Conservation (phyloP, 2,113 vertebrate species). For the Gulo gulo region DNA sequence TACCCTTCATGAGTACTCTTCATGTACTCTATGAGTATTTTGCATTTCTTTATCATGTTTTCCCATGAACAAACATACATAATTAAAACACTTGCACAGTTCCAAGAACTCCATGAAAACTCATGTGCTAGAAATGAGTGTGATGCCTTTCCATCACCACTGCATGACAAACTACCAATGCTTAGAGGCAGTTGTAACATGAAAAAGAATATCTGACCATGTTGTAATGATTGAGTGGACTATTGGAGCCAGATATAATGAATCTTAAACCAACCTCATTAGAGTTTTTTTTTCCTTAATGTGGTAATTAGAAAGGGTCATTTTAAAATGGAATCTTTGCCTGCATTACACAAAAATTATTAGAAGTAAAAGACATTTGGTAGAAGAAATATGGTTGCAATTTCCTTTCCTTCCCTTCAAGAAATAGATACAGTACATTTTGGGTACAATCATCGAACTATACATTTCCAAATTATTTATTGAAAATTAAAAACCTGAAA, state of each 20-base stretch:
- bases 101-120: conserved; percentile 23
- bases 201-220: background rate
- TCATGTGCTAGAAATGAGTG: background rate
- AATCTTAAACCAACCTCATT: background rate
- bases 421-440: background rate
- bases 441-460: background rate
- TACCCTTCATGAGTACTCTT: background rate
- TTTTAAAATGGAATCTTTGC: background rate
- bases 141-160: background rate
- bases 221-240: background rate
- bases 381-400: background rate
- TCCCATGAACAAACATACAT: conserved; percentile 52
- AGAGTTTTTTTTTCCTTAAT: background rate
- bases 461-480: background rate
- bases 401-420: background rate
- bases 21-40: conserved; percentile 1
- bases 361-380: background rate
- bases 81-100: conserved; percentile 59
- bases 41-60: conserved; percentile 50
- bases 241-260: background rate
- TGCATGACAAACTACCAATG: background rate
- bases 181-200: background rate
- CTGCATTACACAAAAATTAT: background rate
- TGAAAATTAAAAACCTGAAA: background rate
- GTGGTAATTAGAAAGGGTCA: background rate